These are phyloP conservation scores for Xiphydria camelus DNA, from an alignment of 2,888 invertebrate species.

Conservation along the genomic window DNA sequence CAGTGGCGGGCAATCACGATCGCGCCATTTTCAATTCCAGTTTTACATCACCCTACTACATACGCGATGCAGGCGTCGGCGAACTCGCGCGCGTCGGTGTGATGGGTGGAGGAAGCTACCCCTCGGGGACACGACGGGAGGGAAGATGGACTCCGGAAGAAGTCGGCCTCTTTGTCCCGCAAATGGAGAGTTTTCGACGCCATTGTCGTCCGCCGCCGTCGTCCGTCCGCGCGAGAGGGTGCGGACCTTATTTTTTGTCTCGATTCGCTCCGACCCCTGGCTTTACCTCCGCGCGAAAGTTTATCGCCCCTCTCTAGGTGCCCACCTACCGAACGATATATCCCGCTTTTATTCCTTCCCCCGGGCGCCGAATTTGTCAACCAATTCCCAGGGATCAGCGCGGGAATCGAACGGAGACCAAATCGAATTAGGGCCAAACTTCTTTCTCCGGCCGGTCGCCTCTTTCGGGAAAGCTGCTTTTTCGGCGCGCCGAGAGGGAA, in stretches of 20 bases:
- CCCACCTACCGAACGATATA: constrained; percentile 18
- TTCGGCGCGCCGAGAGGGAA: too few relatives aligned
- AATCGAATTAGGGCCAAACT: constrained; percentile 50
- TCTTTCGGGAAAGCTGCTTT: too few relatives aligned
- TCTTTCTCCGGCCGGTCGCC: too few relatives aligned
- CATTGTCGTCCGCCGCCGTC: constrained; percentile 25
- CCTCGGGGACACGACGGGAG: constrained; percentile 19
- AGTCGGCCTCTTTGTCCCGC: constrained; percentile 38
- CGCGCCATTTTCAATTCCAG: too few relatives aligned
- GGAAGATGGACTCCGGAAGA: constrained; percentile 32
- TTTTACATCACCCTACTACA: too few relatives aligned
- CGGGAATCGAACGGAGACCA: constrained; percentile 38
- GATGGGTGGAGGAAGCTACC: too few relatives aligned
- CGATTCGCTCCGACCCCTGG: constrained; percentile 26
- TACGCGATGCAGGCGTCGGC: too few relatives aligned
- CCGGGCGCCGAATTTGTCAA: constrained; percentile 38
- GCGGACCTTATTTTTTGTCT: constrained; percentile 44
- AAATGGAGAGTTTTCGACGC: constrained; percentile 47
- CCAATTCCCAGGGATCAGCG: constrained; percentile 42
- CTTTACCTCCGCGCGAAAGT: constrained; percentile 22
- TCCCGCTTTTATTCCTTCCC: constrained; percentile 17
- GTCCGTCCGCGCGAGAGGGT: constrained; percentile 26
- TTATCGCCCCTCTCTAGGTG: constrained; percentile 29
- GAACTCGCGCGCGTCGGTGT: too few relatives aligned
- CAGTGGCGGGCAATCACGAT: too few relatives aligned